A percentile compares a stretch with the other conserved stretches of the same genome.
phyloP scores from a whole-genome alignment of 2,888 invertebrate species.

The Sarcophaga variegata region DNA sequence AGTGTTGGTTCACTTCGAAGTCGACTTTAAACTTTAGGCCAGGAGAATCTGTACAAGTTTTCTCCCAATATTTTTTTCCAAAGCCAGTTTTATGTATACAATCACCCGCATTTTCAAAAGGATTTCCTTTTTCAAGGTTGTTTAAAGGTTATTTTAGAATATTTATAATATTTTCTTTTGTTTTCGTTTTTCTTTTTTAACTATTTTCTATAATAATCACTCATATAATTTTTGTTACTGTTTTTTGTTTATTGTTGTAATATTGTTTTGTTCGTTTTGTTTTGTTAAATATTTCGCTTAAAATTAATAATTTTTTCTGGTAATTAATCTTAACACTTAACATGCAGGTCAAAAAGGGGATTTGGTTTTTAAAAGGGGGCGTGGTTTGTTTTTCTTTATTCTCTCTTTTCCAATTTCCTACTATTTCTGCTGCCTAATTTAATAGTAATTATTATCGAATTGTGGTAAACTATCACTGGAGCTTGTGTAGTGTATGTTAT shows the following conservation, averaged over 20 bases:
- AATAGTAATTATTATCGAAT: slow-evolving; percentile 77
- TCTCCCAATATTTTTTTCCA: too few relatives aligned
- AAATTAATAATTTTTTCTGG: neutral
- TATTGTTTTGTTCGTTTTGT: neutral
- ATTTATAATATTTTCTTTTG: neutral
- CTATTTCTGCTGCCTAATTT: slow-evolving; percentile 34
- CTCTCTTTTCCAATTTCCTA: slow-evolving; percentile 5
- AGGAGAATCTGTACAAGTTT: too few relatives aligned
- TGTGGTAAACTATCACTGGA: slow-evolving; percentile 81
- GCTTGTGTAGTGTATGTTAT: slow-evolving; percentile 76
- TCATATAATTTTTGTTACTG: slow-evolving; percentile 50
- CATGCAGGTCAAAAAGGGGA: slow-evolving; percentile 43
- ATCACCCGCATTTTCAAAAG: neutral
- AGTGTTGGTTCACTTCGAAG: too few relatives aligned
- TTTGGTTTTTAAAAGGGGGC: slow-evolving; percentile 7
- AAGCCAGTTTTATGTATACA: neutral
- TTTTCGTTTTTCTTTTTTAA: neutral
- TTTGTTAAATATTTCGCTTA: neutral
- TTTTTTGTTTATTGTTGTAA: neutral
- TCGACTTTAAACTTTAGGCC: too few relatives aligned
- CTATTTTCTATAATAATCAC: slow-evolving; percentile 55
- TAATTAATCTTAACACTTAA: slow-evolving; percentile 59
- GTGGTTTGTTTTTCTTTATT: slow-evolving; percentile 14
- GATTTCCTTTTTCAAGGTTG: neutral
- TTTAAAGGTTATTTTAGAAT: slow-evolving; percentile 9